These are phyloP conservation scores for Scalopus aquaticus DNA, from an alignment of 2,113 vertebrate genomes.

Conservation along the genomic window DNA sequence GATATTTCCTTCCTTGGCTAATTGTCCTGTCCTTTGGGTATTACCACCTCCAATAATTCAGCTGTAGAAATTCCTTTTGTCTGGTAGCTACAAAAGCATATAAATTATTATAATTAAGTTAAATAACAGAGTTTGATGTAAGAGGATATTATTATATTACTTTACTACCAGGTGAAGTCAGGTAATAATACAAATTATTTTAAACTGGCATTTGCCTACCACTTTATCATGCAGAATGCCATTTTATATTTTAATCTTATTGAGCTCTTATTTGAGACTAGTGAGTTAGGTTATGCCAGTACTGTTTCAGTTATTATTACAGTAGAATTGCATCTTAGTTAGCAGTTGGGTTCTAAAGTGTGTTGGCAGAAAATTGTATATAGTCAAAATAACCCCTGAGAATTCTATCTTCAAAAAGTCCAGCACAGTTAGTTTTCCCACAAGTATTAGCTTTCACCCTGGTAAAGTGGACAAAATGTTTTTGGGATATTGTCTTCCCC, in stretches of 20 bases:
- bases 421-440: background rate
- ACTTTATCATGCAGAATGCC: background rate
- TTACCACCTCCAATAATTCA: background rate
- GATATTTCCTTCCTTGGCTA: background rate
- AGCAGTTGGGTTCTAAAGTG: background rate
- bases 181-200: background rate
- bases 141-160: background rate
- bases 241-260: conserved; percentile 3
- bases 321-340: background rate
- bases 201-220: background rate
- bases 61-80: background rate
- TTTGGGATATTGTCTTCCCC: background rate
- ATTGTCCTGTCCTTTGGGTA: background rate
- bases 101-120: background rate
- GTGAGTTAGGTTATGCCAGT: background rate
- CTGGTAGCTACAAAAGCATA: background rate
- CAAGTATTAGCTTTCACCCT: background rate
- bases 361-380: background rate
- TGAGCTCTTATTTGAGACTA: background rate
- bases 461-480: background rate
- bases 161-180: background rate
- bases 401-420: background rate
- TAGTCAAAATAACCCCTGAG: background rate
- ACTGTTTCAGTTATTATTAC: background rate
- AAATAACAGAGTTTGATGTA: background rate